phyloP scores from a whole-genome alignment of 2,797 vertebrate species.

The Onychomys arenicola region DNA sequence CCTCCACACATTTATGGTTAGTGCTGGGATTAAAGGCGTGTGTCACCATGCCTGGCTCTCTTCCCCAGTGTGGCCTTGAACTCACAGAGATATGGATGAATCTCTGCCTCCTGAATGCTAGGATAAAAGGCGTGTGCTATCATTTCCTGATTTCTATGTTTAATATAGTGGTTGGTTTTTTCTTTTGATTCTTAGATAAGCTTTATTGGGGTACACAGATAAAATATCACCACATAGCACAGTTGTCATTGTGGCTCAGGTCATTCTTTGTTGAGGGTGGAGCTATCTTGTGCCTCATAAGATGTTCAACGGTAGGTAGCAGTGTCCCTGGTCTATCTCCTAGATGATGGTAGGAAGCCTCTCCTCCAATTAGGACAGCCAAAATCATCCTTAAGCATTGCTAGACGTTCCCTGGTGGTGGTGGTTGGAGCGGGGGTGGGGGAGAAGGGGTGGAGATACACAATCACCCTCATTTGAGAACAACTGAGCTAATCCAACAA shows the following conservation, averaged over 20 bases:
- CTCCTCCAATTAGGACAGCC: background rate
- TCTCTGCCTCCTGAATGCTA: no score
- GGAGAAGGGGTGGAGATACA: background rate
- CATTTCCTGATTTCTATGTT: no score
- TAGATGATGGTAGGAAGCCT: background rate
- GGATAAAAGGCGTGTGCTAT: no score
- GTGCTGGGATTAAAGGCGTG: no score
- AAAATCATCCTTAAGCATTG: constrained; percentile 20
- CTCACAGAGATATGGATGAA: no score
- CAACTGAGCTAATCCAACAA: constrained; percentile 44
- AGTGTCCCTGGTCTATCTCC: background rate
- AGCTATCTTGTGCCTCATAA: background rate
- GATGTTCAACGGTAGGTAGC: background rate
- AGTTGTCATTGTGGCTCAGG: background rate
- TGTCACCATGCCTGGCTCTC: no score
- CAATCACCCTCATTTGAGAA: background rate
- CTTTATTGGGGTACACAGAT: no score
- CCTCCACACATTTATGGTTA: no score
- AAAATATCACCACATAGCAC: no score
- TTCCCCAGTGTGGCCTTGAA: no score
- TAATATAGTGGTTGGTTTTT: no score
- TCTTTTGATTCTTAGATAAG: no score
- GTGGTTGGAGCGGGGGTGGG: background rate
- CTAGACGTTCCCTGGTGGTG: background rate
- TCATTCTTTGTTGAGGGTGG: background rate